Evolutionary conservation across 2,113 vertebrate species (phyloP).

Genomic region (Corythoichthys intestinalis): DNA sequence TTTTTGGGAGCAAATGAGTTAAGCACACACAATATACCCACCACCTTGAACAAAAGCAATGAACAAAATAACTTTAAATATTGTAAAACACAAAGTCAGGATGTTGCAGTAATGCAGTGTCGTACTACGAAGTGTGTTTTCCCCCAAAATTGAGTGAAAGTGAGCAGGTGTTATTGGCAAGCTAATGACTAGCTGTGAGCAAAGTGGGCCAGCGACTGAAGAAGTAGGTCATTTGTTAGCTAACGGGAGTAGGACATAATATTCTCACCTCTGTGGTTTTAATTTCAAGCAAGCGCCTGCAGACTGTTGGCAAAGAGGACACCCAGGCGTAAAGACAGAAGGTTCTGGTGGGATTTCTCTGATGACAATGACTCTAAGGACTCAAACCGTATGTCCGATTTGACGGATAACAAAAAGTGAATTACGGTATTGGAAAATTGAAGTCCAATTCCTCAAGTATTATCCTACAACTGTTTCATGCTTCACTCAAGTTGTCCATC

Average conservation of each 20-base stretch:
- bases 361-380: background rate
- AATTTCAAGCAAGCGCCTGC: background rate
- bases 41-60: background rate
- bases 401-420: too few relatives aligned
- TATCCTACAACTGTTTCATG: too few relatives aligned
- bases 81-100: too few relatives aligned
- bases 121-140: too few relatives aligned
- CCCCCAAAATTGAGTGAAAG: too few relatives aligned
- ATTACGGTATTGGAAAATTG: too few relatives aligned
- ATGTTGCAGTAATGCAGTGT: too few relatives aligned
- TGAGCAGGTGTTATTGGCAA: background rate
- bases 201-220: background rate
- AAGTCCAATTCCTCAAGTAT: background rate
- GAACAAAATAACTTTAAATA: background rate
- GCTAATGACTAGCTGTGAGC: background rate
- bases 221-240: background rate
- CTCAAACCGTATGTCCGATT: too few relatives aligned
- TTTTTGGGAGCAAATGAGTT: too few relatives aligned
- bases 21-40: too few relatives aligned
- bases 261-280: background rate
- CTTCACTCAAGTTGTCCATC: background rate
- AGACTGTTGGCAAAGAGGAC: background rate
- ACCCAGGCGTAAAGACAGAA: background rate
- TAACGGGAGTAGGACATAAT: background rate
- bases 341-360: background rate